These are phyloP conservation scores for Zaprionus gabonicus DNA, from an alignment of 1,140 invertebrate species.

Conservation along the genomic window DNA sequence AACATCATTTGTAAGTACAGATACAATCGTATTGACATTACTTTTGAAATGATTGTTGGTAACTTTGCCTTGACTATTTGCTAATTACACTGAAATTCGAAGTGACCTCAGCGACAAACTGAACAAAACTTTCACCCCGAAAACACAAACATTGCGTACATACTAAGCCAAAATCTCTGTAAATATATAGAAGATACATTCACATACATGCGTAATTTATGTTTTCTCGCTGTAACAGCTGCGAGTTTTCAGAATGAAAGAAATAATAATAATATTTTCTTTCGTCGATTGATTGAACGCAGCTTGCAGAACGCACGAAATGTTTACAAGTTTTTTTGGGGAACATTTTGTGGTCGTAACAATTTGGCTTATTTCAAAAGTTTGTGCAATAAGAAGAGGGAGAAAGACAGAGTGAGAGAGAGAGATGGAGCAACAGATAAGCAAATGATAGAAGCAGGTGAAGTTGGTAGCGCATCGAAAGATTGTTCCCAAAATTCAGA, in stretches of 20 bases:
- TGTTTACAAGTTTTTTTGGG: conserved; percentile 49
- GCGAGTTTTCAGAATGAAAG: conserved; percentile 45
- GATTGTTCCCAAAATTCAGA: conserved; percentile 24
- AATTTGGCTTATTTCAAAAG: conserved; percentile 30
- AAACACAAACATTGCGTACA: conserved; percentile 8
- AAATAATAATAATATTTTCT: conserved; percentile 43
- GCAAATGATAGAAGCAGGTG: conserved; percentile 25
- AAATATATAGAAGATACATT: not conserved
- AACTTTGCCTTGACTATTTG: not conserved
- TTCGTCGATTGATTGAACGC: conserved; percentile 49
- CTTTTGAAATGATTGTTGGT: not conserved
- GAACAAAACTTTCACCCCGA: conserved; percentile 49
- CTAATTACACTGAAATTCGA: not conserved
- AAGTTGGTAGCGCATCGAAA: not conserved
- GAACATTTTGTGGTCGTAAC: conserved; percentile 6
- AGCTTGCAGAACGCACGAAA: conserved; percentile 44
- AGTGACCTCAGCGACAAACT: conserved; percentile 51
- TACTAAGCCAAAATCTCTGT: not conserved
- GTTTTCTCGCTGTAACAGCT: conserved; percentile 43
- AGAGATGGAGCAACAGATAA: not conserved
- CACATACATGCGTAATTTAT: not conserved
- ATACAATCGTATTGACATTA: conserved; percentile 1
- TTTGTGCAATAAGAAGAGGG: conserved; percentile 20
- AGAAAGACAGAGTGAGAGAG: not conserved
- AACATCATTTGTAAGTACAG: not conserved